Evolutionary conservation across 2,888 invertebrate genomes (phyloP), one percentile per base, ranked within the genome.

Genomic region (Phortica magna): DNA sequence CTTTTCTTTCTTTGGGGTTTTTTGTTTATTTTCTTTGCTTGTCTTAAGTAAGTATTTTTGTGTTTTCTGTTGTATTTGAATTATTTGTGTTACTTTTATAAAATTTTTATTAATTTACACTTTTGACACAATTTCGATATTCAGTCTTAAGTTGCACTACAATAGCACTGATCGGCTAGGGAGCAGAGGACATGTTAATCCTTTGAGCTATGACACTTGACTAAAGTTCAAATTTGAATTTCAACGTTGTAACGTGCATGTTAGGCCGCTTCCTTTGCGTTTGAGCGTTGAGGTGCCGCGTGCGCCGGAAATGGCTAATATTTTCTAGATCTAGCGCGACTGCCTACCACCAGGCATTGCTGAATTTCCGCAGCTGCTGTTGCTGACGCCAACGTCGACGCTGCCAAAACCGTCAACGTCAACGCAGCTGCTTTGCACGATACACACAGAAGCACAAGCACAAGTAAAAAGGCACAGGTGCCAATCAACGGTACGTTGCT

Each of bases 141-240:
- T 43, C 7, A 61, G 71, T 31, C 10, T 55, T 43, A 55, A 43
- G 55, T 74, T 57, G 57, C 77, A 79, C 77, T 78, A 42, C 78
- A 61, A 57, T 55, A 73, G 17, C 74, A 41, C 72, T 65, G 67
- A n/a, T 57, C 22, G 57, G 61, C 39, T 73, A 57, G 22, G 70
- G 76, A 61, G 81, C 81, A 82, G 86, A 89, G 90, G 88, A 83
- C 91, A 90, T 91, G 91, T 89, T 91, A 90, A 89, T 91, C 91
- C 91, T 90, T 90, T 89, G 89, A 91, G 91, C 89, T 90, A 84
- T 89, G 85, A 87, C 85, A 88, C 86, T 89, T 88, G 88, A 91
- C 90, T 89, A 85, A 89, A 90, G 85, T 88, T 87, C 83, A 85
- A 89, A 90, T 87, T 88, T 84, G 86, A 89, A 86, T 83, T 87